Evolutionary conservation across 1,140 invertebrate species (phyloP), one percentile per base, ranked within the genome.

Genomic region (Plutomurus gul): DNA sequence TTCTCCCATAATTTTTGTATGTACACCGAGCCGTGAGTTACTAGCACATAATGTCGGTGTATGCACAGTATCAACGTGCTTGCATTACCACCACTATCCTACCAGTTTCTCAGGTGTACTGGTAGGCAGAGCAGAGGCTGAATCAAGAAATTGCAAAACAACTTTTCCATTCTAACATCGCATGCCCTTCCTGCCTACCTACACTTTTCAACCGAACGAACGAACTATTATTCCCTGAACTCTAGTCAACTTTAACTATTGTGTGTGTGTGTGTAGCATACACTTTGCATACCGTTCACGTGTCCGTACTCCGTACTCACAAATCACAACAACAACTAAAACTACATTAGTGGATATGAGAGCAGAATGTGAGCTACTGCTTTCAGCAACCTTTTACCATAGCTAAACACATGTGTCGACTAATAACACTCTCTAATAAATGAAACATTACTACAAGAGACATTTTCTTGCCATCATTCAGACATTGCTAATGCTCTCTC

Each of bases 161-260:
- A 65, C 56, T 65, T 65, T 36, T 33, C 56, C 56, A 65, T 65
- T 36, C 56, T 18, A 60, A 36, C 56, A 65, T 11, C 51, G 30
- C 51, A 36, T 65, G 56, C 27, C 56, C 56, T 65, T 65, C 56
- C 56, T 65, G 30, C 56, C 56, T 65, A 33, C 49, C 5, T 51
- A 51, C 56, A 33, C 56, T 65, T 33, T 65, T 27, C 56, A 65
- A n/a, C 16, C 36, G 13, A 36, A 65, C 27, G n/a, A 13, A 65
- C n/a, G 25, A 33, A 2, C 39, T 8, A 43, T 43, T 13, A 13
- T 43, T 43, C 11, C 11, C 11, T 10, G n/a, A 10, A n/a, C n/a
- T 43, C 39, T 2, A 4, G 39, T n/a, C 47, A 51, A 51, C 43
- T 47, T 13, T n/a, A n/a, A n/a, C n/a, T n/a, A n/a, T n/a, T n/a